These are phyloP conservation scores for Leptodactylus fallax DNA, from an alignment of 2,797 vertebrate genomes.

Conservation along the genomic window DNA sequence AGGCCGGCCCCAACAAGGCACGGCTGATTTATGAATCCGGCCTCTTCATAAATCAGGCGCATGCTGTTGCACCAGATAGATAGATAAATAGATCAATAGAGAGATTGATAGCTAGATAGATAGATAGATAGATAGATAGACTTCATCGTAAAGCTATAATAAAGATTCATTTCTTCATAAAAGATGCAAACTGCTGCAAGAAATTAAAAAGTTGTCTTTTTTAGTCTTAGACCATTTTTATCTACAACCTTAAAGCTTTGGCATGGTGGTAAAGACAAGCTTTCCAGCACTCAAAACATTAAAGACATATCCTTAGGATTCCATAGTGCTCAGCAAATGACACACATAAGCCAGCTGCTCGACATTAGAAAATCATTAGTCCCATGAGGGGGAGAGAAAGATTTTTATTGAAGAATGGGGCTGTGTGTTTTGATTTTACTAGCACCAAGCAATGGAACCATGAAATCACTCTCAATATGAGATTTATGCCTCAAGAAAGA, in stretches of 20 bases:
- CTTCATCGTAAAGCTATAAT: not conserved
- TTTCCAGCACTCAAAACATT: slow-evolving; percentile 67
- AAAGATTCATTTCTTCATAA: not conserved
- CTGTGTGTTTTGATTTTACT: slow-evolving; percentile 72
- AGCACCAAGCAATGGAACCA: slow-evolving; percentile 68
- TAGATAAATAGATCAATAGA: too few relatives aligned
- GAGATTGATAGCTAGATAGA: too few relatives aligned
- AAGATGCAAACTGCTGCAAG: not conserved
- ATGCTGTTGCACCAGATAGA: too few relatives aligned
- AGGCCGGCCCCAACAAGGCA: too few relatives aligned
- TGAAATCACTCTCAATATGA: slow-evolving; percentile 69
- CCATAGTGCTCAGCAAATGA: slow-evolving; percentile 67
- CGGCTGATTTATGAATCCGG: too few relatives aligned
- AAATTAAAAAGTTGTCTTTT: slow-evolving; percentile 41
- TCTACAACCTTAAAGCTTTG: slow-evolving; percentile 58
- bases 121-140: too few relatives aligned
- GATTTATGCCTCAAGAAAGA: slow-evolving; percentile 68
- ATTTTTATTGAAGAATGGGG: slow-evolving; percentile 68
- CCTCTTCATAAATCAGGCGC: too few relatives aligned
- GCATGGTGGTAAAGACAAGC: slow-evolving; percentile 62
- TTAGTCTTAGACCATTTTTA: slow-evolving; percentile 42
- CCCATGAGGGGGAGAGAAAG: slow-evolving; percentile 67
- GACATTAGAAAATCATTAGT: slow-evolving; percentile 70
- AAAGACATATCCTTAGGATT: slow-evolving; percentile 49
- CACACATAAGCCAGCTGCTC: slow-evolving; percentile 71